Evolutionary conservation across 2,888 invertebrate species (phyloP).

Genomic region (Spilarctia lutea): DNA sequence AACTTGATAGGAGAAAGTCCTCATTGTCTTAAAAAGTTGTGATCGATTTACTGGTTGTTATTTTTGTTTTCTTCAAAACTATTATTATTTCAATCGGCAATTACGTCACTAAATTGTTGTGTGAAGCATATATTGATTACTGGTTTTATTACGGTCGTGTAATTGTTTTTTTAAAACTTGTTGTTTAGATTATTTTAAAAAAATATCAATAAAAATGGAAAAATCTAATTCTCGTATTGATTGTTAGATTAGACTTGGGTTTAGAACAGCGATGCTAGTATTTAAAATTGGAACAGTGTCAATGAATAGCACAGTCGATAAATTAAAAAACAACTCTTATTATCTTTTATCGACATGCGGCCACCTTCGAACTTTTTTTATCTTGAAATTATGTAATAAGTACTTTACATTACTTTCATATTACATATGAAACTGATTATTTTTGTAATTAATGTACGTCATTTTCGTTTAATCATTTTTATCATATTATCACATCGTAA

Average conservation of each 20-base stretch:
- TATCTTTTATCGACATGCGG: neutral
- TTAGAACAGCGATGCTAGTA: constrained; percentile 25
- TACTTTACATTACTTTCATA: neutral
- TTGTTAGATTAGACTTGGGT: constrained; percentile 43
- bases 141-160: neutral
- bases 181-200: constrained; percentile 54
- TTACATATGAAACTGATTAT: neutral
- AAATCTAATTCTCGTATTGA: constrained; percentile 49
- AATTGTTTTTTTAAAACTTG: neutral
- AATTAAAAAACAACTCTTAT: neutral
- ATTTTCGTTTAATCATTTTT: neutral
- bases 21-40: constrained; percentile 23
- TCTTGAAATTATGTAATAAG: neutral
- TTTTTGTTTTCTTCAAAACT: constrained; percentile 14
- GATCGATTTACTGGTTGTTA: constrained; percentile 35
- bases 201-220: constrained; percentile 53
- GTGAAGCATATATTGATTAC: constrained; percentile 30
- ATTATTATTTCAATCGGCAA: neutral
- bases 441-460: no score
- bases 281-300: neutral
- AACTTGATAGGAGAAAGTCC: constrained; percentile 31
- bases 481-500: neutral
- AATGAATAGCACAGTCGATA: neutral
- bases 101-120: constrained; percentile 20
- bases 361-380: neutral